Conservation (phyloP, 2,113 vertebrate species). For the Oxyura jamaicensis region DNA sequence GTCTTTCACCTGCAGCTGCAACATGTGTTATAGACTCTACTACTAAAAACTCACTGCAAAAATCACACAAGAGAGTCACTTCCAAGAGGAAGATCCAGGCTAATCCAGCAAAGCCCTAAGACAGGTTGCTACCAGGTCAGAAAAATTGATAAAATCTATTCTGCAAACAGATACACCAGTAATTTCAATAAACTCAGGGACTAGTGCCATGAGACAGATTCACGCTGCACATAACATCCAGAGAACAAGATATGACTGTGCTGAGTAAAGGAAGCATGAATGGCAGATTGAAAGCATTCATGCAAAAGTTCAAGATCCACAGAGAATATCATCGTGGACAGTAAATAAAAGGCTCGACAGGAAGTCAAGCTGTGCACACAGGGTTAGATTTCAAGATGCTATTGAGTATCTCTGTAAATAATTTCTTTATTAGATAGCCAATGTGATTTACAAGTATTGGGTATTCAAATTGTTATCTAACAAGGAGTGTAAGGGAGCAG, state of each 20-base stretch:
- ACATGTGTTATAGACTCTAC: accelerated
- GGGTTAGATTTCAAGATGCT: not conserved
- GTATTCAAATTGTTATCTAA: not conserved
- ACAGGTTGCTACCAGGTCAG: not conserved
- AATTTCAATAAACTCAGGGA: not conserved
- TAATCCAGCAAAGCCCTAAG: not conserved
- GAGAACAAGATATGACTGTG: not conserved
- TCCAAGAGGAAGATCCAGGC: not conserved
- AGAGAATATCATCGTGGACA: not conserved
- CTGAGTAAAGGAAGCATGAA: not conserved
- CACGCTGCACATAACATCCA: not conserved
- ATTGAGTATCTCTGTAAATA: not conserved
- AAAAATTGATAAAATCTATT: not conserved
- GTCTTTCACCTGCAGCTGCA: not conserved
- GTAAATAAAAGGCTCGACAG: not conserved
- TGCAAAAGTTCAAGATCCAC: not conserved
- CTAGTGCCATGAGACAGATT: not conserved
- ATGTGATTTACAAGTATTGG: conserved; percentile 6
- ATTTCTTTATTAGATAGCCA: not conserved
- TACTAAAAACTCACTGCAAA: not conserved
- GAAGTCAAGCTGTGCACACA: not conserved
- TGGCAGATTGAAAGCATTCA: not conserved
- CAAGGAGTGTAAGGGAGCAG: not conserved
- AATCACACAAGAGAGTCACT: not conserved
- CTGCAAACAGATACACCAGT: not conserved